Evolutionary conservation across 2,113 vertebrate species (phyloP), one percentile per base, ranked within the genome.

Genomic region (Agelaius phoeniceus): DNA sequence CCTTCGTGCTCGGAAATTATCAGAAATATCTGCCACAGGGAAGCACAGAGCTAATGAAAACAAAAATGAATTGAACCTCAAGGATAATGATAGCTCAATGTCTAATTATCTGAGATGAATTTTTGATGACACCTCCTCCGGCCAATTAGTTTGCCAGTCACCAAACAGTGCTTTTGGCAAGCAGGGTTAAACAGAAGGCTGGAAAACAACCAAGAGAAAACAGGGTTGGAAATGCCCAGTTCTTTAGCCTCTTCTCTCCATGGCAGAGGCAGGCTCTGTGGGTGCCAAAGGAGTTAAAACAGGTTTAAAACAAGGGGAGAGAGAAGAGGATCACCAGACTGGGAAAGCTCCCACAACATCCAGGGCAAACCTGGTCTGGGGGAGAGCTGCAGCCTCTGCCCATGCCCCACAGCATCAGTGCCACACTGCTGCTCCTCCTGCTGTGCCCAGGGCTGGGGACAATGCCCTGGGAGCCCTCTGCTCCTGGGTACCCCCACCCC

Each of bases 31-130:
- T 96, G 78, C 92, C 90, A 41, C 41, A 18, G 73, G 69, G 52
- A 94, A 48, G 35, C 55, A 30, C 54, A 41, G 15, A 35, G 72
- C 67, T 69, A 83, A 75, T 67, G 83, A 96, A 94, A 76, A 81
- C 63, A 94, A 87, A 94, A 92, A 89, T 72, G 23, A 92, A 90
- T 69, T 77, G 41, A 73, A 91, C 63, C 43, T 96, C 58, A 84
- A 96, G 54, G 77, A 89, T 84, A 86, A 94, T 54, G 63, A 81
- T 52, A 92, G 67, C 66, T 86, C 87, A 49, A 43, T 48, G 58
- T 75, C 95, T 95, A 96, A 97, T 97, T 96, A 96, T 54, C 68
- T 1, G 6, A 90, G 85, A 96, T 92, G 85, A 93, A 78, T 84
- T 87, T 96, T 96, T 94, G 54, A 84, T 94, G 75, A 62, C 43